Percentiles rank a stretch among this genome's conserved stretches.
These are phyloP conservation scores for Chymomyza procnemis DNA, from an alignment of 2,888 invertebrate genomes.

Conservation along the genomic window DNA sequence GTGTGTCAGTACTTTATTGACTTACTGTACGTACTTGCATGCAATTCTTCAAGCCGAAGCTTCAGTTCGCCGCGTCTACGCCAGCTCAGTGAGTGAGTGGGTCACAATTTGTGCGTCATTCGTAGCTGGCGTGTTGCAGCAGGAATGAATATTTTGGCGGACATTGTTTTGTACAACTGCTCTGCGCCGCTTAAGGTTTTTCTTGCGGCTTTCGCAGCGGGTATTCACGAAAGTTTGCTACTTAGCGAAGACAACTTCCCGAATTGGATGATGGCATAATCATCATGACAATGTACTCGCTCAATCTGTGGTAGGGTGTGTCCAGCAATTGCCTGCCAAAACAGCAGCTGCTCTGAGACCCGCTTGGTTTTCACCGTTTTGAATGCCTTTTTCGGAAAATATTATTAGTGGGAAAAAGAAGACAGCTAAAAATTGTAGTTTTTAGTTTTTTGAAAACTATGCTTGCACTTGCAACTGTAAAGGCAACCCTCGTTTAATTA, in stretches of 20 bases:
- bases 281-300: not conserved
- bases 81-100: constrained; percentile 24
- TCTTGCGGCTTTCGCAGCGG: not conserved
- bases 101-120: constrained; percentile 18
- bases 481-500: not conserved
- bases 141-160: not conserved
- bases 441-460: not conserved
- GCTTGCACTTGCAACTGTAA: not conserved
- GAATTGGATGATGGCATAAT: not conserved
- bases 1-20: too few relatives aligned
- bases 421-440: too few relatives aligned
- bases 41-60: constrained; percentile 15
- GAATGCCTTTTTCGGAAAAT: too few relatives aligned
- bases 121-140: constrained; percentile 8
- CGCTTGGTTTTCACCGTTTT: too few relatives aligned
- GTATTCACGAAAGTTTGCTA: not conserved
- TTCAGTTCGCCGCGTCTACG: not conserved
- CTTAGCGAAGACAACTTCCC: not conserved
- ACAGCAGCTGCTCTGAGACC: not conserved
- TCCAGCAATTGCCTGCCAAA: not conserved
- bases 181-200: not conserved
- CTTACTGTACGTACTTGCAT: too few relatives aligned
- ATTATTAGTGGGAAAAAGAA: too few relatives aligned
- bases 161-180: not conserved
- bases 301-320: not conserved